phyloP scores from a whole-genome alignment of 2,113 vertebrate genomes.

The Carlito syrichta region DNA sequence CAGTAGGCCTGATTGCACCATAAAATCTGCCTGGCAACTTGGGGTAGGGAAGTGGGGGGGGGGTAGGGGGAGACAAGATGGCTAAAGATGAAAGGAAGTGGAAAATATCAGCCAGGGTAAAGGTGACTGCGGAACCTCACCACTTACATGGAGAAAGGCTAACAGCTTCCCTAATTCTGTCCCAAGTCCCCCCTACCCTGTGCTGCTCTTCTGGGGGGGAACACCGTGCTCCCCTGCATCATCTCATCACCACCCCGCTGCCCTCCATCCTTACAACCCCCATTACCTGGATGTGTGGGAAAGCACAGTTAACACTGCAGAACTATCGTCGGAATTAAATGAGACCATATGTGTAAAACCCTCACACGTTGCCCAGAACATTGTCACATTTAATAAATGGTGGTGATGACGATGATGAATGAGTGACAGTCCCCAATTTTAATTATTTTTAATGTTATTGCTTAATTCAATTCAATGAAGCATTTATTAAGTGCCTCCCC shows the following conservation, averaged over 20 bases:
- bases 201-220: not conserved
- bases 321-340: not conserved
- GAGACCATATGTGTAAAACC: not conserved
- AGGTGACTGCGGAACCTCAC: not conserved
- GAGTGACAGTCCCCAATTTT: not conserved
- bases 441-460: slow-evolving; percentile 6
- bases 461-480: not conserved
- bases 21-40: not conserved
- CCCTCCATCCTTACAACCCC: not conserved
- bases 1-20: not conserved
- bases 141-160: not conserved
- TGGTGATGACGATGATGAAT: not conserved
- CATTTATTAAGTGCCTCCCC: not conserved
- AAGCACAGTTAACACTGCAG: not conserved
- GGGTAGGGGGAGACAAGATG: not conserved
- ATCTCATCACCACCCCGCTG: too few species aligned
- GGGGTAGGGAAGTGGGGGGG: too few species aligned
- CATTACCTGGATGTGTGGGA: not conserved
- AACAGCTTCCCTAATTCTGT: not conserved
- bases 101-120: not conserved
- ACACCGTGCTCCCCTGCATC: not conserved
- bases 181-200: not conserved
- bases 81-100: not conserved
- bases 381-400: not conserved
- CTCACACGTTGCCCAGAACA: not conserved